Conservation (phyloP, 2,113 vertebrate species). For the Clarias batrachus region DNA sequence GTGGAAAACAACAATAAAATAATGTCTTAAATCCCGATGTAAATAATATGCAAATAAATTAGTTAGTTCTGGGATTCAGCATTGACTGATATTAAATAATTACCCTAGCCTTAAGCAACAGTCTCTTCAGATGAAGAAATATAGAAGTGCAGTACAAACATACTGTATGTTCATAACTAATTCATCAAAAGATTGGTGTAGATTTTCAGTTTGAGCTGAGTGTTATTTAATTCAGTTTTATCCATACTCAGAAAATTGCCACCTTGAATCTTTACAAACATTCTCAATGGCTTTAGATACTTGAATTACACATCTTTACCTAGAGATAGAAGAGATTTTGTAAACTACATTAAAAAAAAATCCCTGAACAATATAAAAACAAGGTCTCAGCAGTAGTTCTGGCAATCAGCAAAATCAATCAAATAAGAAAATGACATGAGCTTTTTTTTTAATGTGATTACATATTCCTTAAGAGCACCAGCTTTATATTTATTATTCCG, state of each 20-base stretch:
- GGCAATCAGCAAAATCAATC: slow-evolving; percentile 17
- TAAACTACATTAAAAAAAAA: slow-evolving; percentile 24
- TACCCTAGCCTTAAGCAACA: background rate
- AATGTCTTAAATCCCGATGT: background rate
- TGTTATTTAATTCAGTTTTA: background rate
- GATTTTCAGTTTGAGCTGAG: background rate
- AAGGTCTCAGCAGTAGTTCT: slow-evolving; percentile 12
- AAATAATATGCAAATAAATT: background rate
- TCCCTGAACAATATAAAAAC: slow-evolving; percentile 5
- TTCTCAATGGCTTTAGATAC: slow-evolving; percentile 13
- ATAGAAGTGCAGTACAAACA: background rate
- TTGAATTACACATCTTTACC: slow-evolving; percentile 12
- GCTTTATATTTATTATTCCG: slow-evolving; percentile 35
- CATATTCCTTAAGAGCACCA: slow-evolving; percentile 22
- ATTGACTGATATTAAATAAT: background rate
- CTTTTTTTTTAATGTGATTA: slow-evolving; percentile 39
- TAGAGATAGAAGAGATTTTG: slow-evolving; percentile 2
- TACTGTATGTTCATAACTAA: background rate
- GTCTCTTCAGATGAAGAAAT: background rate
- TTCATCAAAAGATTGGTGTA: background rate
- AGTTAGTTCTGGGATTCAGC: background rate
- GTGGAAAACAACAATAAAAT: background rate
- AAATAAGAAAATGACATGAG: slow-evolving; percentile 45
- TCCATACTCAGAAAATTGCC: background rate
- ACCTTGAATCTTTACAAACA: slow-evolving; percentile 3